phyloP scores from a whole-genome alignment of 2,113 vertebrate species.

The Calidris pygmaea region DNA sequence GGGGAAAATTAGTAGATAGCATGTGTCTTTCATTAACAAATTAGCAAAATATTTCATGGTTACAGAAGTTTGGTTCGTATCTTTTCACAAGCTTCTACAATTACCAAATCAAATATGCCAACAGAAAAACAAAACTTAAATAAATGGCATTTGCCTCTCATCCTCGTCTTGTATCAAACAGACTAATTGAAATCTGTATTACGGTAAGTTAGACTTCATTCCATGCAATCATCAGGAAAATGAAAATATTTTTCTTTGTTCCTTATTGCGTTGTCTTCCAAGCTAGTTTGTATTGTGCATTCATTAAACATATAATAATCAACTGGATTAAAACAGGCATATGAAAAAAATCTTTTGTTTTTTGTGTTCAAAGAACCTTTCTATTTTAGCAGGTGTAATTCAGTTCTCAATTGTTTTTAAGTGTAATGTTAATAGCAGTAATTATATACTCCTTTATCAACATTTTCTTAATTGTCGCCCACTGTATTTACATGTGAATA shows the following conservation, averaged over 20 bases:
- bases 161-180: neutral
- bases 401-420: conserved; percentile 52
- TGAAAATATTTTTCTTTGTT: neutral
- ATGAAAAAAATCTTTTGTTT: conserved; percentile 12
- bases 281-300: neutral
- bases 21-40: neutral
- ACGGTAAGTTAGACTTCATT: neutral
- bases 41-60: neutral
- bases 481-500: conserved; percentile 71
- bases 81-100: neutral
- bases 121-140: neutral
- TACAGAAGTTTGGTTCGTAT: neutral
- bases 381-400: conserved; percentile 45
- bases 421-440: conserved; percentile 53
- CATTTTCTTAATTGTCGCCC: conserved; percentile 66
- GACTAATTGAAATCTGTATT: conserved; percentile 34
- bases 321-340: neutral
- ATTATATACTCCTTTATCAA: conserved; percentile 58
- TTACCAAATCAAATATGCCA: neutral
- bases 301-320: conserved; percentile 48
- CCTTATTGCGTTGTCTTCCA: neutral
- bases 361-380: conserved; percentile 31
- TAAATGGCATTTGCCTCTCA: neutral
- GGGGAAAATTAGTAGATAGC: neutral
- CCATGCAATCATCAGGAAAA: neutral